These are phyloP conservation scores for Epicampocera succincta DNA, from an alignment of 2,888 invertebrate species.

Conservation along the genomic window DNA sequence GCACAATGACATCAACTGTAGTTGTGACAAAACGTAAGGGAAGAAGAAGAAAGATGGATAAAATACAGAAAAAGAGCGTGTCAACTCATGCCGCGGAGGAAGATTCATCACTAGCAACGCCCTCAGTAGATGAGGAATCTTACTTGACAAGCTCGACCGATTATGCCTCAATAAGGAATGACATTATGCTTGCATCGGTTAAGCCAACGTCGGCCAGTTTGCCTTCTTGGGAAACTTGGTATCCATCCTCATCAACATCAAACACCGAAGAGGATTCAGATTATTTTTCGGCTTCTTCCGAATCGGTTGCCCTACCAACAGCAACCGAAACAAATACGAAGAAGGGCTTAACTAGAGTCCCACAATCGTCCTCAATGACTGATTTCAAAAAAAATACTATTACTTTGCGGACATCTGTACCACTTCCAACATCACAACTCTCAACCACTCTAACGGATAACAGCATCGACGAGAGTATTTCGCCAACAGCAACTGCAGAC, in stretches of 20 bases:
- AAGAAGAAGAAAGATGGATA: slow-evolving; percentile 76
- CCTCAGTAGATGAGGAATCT: slow-evolving; percentile 29
- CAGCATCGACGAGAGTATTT: slow-evolving; percentile 40
- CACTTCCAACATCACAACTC: slow-evolving; percentile 54
- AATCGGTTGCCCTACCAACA: not conserved
- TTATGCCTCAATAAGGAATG: slow-evolving; percentile 52
- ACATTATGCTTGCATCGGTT: slow-evolving; percentile 34
- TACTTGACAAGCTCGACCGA: slow-evolving; percentile 52
- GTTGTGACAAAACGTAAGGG: slow-evolving; percentile 76
- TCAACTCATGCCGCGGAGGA: slow-evolving; percentile 24
- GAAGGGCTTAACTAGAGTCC: slow-evolving; percentile 19
- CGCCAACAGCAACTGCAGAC: slow-evolving; percentile 57
- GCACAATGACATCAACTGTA: slow-evolving; percentile 71
- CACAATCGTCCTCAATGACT: slow-evolving; percentile 20
- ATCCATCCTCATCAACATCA: slow-evolving; percentile 50
- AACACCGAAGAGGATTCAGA: slow-evolving; percentile 32
- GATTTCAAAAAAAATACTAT: slow-evolving; percentile 45
- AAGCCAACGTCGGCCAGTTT: slow-evolving; percentile 61
- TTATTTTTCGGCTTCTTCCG: slow-evolving; percentile 6
- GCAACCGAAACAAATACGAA: slow-evolving; percentile 23
- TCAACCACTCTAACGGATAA: slow-evolving; percentile 50
- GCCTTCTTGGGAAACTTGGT: slow-evolving; percentile 61
- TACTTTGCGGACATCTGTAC: slow-evolving; percentile 65
- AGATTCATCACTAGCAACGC: not conserved
- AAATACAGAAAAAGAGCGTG: slow-evolving; percentile 64